Percentiles rank a stretch among this genome's conserved stretches.
phyloP scores from a whole-genome alignment of 1,140 invertebrate genomes.

The Ptiloglossa arizonensis region DNA sequence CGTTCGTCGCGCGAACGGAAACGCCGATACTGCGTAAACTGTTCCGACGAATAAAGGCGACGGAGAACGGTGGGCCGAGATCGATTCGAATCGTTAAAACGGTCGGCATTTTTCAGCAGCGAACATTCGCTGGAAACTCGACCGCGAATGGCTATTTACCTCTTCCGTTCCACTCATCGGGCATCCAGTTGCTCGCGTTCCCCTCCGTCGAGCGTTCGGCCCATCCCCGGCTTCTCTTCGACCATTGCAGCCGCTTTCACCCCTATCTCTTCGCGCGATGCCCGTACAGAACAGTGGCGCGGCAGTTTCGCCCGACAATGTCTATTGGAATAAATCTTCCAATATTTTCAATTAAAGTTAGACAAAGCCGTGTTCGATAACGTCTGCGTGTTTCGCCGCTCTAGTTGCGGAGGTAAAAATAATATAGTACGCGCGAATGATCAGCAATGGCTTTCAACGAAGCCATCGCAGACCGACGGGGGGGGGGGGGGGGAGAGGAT shows the following conservation, averaged over 20 bases:
- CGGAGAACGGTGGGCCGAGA: neutral
- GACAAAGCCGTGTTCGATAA: slow-evolving; percentile 77
- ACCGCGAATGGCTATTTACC: slow-evolving; percentile 65
- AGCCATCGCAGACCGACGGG: slow-evolving; percentile 19
- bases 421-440: slow-evolving; percentile 71
- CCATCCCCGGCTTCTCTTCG: slow-evolving; percentile 25
- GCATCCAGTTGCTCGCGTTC: slow-evolving; percentile 38
- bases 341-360: slow-evolving; percentile 82
- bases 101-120: slow-evolving; percentile 61
- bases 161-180: slow-evolving; percentile 51
- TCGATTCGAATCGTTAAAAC: slow-evolving; percentile 52
- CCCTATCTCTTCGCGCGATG: slow-evolving; percentile 30
- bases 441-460: slow-evolving; percentile 60
- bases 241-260: slow-evolving; percentile 15
- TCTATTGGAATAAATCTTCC: slow-evolving; percentile 81
- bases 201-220: slow-evolving; percentile 16
- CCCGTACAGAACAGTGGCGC: slow-evolving; percentile 37
- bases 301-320: slow-evolving; percentile 68
- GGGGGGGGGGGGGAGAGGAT: slow-evolving; percentile 7
- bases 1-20: slow-evolving; percentile 17
- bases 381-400: slow-evolving; percentile 70
- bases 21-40: slow-evolving; percentile 28
- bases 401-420: slow-evolving; percentile 76
- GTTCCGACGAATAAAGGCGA: slow-evolving; percentile 40
- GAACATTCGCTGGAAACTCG: slow-evolving; percentile 50